Evolutionary conservation across 2,888 invertebrate species (phyloP).

Genomic region (Scaptomyza reducta): DNA sequence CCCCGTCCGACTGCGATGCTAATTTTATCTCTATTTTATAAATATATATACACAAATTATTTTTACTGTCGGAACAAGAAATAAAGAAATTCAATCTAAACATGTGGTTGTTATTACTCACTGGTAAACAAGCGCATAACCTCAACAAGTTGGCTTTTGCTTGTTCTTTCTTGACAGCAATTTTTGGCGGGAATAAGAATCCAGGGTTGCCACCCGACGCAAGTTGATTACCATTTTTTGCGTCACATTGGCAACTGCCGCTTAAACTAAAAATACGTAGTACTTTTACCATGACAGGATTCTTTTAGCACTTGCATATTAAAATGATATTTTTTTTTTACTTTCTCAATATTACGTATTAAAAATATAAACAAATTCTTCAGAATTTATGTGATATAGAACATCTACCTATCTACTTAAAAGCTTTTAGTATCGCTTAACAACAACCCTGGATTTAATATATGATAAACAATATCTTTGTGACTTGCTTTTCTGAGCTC

Average conservation of each 20-base stretch:
- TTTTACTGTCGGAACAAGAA: not conserved
- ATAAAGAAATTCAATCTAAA: not conserved
- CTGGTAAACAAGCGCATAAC: constrained; percentile 17
- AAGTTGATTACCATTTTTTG: not conserved
- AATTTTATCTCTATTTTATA: not conserved
- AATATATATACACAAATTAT: not conserved
- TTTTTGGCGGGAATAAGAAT: constrained; percentile 14
- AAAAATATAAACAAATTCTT: too few relatives aligned
- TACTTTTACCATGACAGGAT: too few relatives aligned
- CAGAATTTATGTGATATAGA: too few relatives aligned
- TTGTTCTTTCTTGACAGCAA: constrained; percentile 1
- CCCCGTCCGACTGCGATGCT: not conserved
- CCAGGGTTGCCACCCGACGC: constrained; percentile 26
- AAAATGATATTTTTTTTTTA: not conserved
- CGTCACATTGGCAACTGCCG: not conserved
- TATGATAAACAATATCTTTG: not conserved
- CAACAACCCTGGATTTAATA: not conserved
- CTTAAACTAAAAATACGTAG: not conserved
- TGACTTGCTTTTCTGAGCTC: not conserved
- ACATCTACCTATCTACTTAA: not conserved
- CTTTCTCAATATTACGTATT: not conserved
- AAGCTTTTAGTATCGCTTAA: not conserved
- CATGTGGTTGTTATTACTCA: not conserved
- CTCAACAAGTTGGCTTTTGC: constrained; percentile 24
- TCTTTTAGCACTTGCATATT: too few relatives aligned